Base-by-base conservation (phyloP, 2,797 vertebrate species). In the Ptychadena robeensis region DNA sequence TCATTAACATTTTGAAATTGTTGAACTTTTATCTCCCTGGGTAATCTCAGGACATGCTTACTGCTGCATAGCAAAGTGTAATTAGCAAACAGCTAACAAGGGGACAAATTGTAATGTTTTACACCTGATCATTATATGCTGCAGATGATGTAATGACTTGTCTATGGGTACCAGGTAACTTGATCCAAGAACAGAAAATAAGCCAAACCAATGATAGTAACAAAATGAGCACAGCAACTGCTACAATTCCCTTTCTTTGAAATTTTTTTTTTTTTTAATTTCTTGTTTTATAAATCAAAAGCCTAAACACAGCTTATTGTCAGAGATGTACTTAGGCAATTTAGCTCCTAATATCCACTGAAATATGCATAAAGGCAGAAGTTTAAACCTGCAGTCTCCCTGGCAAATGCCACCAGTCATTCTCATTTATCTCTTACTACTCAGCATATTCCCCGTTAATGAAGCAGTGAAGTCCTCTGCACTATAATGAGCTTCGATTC, bases 361-460 rank as follows among this genome's bases (percentile, higher is more conserved):
- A 18, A 38, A 61, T 28, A 38, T 75, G 25, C 9, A 38, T 67
- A 35, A 67, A 22, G 32, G 65, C 31, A 37, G 31, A 63, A 63
- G 57, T n/a, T 28, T 63, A 37, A 37, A 7, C 73, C 32, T 27
- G n/a, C 57, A 3, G 10, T 38, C 25, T 25, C 40, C 34, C 37
- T 27, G 44, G 59, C 37, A 30, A 37, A 44, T 64, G 38, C 74
- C 74, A 66, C 74, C 40, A 74, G 73, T 30, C 73, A 74, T 63
- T 37, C 35, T 44, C 18, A 65, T 64, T 75, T 40, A 77, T 66
- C 37, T 63, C 37, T 66, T 27, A 77, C 37, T 44, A 18, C 28
- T 44, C 61, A 66, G 74, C 38, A 44, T 35, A 77, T 66, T 65
- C 74, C 63, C 32, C 37, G 22, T 5, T 77, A 77, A 77, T 77